phyloP scores from a whole-genome alignment of 2,888 invertebrate genomes.

The Poecilus cupreus region DNA sequence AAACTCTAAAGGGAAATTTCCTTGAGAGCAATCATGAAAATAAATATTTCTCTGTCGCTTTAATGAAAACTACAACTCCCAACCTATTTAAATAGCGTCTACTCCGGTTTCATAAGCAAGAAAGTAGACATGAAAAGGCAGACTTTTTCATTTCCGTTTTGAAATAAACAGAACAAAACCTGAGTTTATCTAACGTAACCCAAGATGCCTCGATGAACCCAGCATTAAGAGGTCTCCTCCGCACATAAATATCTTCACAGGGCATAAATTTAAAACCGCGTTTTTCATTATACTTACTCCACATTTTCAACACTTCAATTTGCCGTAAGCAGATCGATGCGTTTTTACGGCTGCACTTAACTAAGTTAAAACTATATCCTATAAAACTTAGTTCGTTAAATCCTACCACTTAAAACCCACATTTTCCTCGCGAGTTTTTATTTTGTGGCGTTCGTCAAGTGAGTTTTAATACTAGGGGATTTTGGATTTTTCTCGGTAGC shows the following conservation, averaged over 20 bases:
- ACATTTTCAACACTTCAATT: not conserved
- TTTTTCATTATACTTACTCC: too few species aligned
- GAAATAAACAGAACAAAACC: not conserved
- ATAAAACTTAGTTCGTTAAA: constrained; percentile 12
- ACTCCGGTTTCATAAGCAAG: not conserved
- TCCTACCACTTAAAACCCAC: not conserved
- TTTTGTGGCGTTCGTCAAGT: not conserved
- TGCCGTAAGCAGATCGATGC: not conserved
- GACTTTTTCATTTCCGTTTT: not conserved
- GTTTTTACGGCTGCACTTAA: constrained; percentile 26
- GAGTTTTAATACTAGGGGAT: not conserved
- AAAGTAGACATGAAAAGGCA: not conserved
- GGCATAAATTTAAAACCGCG: too few species aligned
- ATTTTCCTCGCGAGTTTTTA: not conserved
- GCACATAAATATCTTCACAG: not conserved
- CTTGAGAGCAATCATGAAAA: not conserved
- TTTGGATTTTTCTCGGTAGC: not conserved
- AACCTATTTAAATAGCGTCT: not conserved
- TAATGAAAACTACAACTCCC: not conserved
- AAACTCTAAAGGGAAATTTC: too few species aligned
- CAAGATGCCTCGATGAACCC: not conserved
- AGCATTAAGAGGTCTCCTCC: not conserved
- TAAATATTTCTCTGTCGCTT: not conserved
- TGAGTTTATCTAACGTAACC: not conserved
- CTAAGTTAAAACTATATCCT: constrained; percentile 17